Evolutionary conservation across 2,888 invertebrate genomes (phyloP).

Genomic region (Hirtodrosophila histrioides): DNA sequence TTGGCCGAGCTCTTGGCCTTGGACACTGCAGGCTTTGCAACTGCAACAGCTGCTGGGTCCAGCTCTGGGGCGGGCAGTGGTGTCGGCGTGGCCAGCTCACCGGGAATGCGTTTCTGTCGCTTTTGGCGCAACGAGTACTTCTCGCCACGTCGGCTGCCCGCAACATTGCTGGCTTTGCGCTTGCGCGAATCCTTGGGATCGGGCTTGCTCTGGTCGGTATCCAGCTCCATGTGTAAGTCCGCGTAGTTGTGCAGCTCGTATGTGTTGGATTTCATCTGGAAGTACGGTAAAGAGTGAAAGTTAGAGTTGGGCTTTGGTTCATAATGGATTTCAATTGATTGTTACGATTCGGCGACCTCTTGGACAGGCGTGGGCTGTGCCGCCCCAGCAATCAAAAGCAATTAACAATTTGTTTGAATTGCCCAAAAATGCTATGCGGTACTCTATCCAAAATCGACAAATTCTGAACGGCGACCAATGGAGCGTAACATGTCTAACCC

Average conservation of each 20-base stretch:
- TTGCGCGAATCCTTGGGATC: slow-evolving; percentile 55
- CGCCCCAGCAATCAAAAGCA: slow-evolving; percentile 61
- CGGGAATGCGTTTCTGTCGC: slow-evolving; percentile 84
- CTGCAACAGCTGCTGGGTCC: slow-evolving; percentile 7
- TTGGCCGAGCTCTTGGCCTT: slow-evolving; percentile 83
- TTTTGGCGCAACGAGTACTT: slow-evolving; percentile 89
- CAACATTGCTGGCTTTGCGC: slow-evolving; percentile 43
- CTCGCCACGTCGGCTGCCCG: slow-evolving; percentile 81
- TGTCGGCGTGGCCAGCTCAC: slow-evolving; percentile 1
- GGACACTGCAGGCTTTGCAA: slow-evolving; percentile 3
- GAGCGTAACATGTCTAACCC: slow-evolving; percentile 59
- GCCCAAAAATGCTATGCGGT: slow-evolving; percentile 30
- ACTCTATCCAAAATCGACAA: slow-evolving; percentile 24
- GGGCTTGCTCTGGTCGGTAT: slow-evolving; percentile 14
- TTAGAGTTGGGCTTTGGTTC: slow-evolving; percentile 28
- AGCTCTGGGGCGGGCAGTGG: slow-evolving; percentile 1
- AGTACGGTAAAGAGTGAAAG: slow-evolving; percentile 39
- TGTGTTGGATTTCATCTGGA: slow-evolving; percentile 73
- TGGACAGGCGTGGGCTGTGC: slow-evolving; percentile 49
- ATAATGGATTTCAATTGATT: slow-evolving; percentile 19
- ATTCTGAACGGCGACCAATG: slow-evolving; percentile 43
- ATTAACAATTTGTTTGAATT: slow-evolving; percentile 71
- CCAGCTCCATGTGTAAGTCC: slow-evolving; percentile 58
- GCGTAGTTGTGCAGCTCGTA: slow-evolving; percentile 76
- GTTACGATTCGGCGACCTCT: slow-evolving; percentile 11